Base-by-base conservation (phyloP, 2,888 invertebrate genomes). In the Eilema sororculum region DNA sequence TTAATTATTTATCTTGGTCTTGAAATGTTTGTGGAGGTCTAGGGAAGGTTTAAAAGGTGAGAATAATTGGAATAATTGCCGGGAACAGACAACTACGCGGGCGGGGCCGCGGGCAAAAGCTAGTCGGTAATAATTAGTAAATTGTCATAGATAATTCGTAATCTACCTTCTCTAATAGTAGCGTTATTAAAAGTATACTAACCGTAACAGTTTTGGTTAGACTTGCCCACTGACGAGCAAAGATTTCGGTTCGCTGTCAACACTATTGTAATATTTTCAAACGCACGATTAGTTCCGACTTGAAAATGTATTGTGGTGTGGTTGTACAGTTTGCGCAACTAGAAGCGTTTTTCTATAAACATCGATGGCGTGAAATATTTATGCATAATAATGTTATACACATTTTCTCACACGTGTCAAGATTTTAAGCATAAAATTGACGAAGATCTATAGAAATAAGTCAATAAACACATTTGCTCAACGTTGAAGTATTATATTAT, bases 301-400 rank as follows among this genome's bases (percentile, higher is more conserved):
- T 79, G 87, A 89, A 89, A 91, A 86, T 73, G 78, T 88, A 83
- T 86, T 86, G 82, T 86, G 83, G 78, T 82, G 86, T 78, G 77
- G 77, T 79, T 75, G 65, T 63, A 63, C 72, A 65, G 65, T 67
- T 84, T 81, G 78, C 76, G 78, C 66, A 71, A 73, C 65, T 33
- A n/a, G 46, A 65, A 60, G 62, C 63, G 22, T 10, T 37, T 67
- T 69, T 69, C 66, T 64, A 56, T 60, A 59, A 37, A 20, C 20
- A 24, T 22, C 10, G 5, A 4, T 9, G 1, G 58, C 69, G 30
- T 73, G 61, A 68, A 69, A 65, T 64, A 12, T 57, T 28, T 71
- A 52, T 28, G 24, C 13, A 62, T 58, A 65, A 68, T 37, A 64
- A 41, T 68, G 8, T 57, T 25, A 25, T 68, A 60, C 20, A 52